These are phyloP conservation scores for Drosophila tropicalis DNA, from an alignment of 1,140 invertebrate species.

Conservation along the genomic window DNA sequence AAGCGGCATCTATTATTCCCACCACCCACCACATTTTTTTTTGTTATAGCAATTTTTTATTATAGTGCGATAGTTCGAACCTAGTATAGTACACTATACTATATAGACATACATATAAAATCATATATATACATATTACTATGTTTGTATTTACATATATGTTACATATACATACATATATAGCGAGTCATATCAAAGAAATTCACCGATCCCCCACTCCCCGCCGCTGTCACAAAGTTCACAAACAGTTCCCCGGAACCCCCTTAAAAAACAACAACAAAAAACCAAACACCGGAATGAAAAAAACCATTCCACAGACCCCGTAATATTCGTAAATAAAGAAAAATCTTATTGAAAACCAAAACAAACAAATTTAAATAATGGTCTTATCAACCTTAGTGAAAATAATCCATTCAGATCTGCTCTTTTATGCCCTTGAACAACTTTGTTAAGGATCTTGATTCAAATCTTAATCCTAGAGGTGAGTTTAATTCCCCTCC, in stretches of 20 bases:
- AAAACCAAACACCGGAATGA: too few relatives aligned
- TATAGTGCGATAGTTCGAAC: conserved; percentile 32
- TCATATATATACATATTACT: conserved; percentile 26
- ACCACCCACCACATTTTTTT: background rate
- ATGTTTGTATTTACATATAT: conserved; percentile 31
- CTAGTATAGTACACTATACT: background rate
- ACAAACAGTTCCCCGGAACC: background rate
- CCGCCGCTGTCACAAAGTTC: background rate
- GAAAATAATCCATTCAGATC: too few relatives aligned
- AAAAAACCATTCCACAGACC: background rate
- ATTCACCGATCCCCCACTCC: background rate
- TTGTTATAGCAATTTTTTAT: conserved; percentile 39
- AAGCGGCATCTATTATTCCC: background rate
- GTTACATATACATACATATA: conserved; percentile 19
- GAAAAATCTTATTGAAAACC: background rate
- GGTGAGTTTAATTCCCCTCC: too few relatives aligned
- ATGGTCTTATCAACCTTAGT: too few relatives aligned
- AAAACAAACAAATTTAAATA: too few relatives aligned
- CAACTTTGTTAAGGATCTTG: too few relatives aligned
- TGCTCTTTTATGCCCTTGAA: too few relatives aligned
- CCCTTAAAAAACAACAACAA: background rate
- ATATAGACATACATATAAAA: conserved; percentile 24
- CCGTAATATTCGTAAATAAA: conserved; percentile 2
- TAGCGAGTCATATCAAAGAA: conserved; percentile 13
- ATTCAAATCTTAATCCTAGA: too few relatives aligned